These are phyloP conservation scores for Drosophila miranda DNA, from an alignment of 1,140 invertebrate genomes.

Conservation along the genomic window DNA sequence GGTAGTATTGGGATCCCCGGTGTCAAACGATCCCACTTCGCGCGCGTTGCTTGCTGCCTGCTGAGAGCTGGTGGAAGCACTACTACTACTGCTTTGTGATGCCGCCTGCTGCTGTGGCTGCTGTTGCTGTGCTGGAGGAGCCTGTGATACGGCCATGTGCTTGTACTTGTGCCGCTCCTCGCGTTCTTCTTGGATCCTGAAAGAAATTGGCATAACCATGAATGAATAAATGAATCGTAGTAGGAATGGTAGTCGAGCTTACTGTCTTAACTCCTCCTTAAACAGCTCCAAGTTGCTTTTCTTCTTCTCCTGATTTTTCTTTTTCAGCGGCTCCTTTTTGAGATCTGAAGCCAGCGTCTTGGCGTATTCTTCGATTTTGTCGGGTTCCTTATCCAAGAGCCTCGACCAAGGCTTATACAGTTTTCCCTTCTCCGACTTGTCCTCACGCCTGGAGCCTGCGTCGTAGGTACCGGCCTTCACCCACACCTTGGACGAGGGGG, in stretches of 20 bases:
- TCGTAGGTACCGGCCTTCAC: conserved; percentile 98
- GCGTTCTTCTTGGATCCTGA: conserved; percentile 97
- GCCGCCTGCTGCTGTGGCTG: conserved; percentile 34
- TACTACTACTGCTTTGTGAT: conserved; percentile 29
- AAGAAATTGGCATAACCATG: conserved; percentile 47
- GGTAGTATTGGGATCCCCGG: conserved; percentile 97
- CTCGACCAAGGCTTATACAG: conserved; percentile 96
- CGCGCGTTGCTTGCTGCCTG: conserved; percentile 37
- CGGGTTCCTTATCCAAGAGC: conserved; percentile 84
- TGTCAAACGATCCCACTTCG: conserved; percentile 92
- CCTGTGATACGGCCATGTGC: conserved; percentile 82
- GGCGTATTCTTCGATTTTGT: conserved; percentile 88
- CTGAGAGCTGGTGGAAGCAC: conserved; percentile 42
- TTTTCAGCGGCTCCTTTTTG: conserved; percentile 86
- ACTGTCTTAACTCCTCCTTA: conserved; percentile 96
- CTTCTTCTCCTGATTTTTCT: conserved; percentile 93
- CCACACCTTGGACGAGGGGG: conserved; percentile 93
- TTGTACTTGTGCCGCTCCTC: conserved; percentile 97
- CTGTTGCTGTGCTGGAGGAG: conserved; percentile 44
- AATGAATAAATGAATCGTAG: neutral
- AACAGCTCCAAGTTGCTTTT: conserved; percentile 99
- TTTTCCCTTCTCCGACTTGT: conserved; percentile 94
- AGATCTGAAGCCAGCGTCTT: conserved; percentile 86
- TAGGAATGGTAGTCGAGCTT: conserved; percentile 43
- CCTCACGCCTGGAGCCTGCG: conserved; percentile 95